Conservation (phyloP, 1,140 invertebrate genomes). For the Camponotus pennsylvanicus region DNA sequence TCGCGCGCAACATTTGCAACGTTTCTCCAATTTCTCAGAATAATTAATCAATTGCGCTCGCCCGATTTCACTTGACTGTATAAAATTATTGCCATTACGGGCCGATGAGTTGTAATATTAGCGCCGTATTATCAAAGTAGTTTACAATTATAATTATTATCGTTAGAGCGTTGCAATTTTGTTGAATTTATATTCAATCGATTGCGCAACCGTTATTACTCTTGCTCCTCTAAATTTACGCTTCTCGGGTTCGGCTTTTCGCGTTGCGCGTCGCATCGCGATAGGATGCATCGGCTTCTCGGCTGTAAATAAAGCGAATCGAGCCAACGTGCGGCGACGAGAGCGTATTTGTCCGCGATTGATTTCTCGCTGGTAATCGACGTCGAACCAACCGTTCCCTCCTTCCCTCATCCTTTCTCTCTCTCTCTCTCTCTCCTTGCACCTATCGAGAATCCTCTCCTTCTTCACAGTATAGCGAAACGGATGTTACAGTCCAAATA, state of each 20-base stretch:
- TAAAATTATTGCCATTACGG: slow-evolving; percentile 41
- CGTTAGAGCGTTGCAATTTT: background rate
- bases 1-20: slow-evolving; percentile 16
- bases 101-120: slow-evolving; percentile 27
- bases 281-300: slow-evolving; percentile 25
- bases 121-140: background rate
- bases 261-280: background rate
- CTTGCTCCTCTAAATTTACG: slow-evolving; percentile 32
- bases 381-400: slow-evolving; percentile 34
- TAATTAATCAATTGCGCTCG: slow-evolving; percentile 16
- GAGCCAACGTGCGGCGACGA: slow-evolving; percentile 48
- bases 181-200: background rate
- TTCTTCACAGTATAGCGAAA: slow-evolving; percentile 27
- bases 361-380: slow-evolving; percentile 62
- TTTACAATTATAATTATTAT: slow-evolving; percentile 7
- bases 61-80: background rate
- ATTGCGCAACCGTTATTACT: slow-evolving; percentile 22
- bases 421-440: slow-evolving; percentile 2
- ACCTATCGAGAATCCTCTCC: background rate
- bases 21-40: slow-evolving; percentile 1
- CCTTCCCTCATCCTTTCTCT: background rate
- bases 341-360: slow-evolving; percentile 62
- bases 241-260: slow-evolving; percentile 43
- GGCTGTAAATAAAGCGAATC: slow-evolving; percentile 57
- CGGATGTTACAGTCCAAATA: slow-evolving; percentile 61